Conservation (phyloP, 2,888 invertebrate genomes). For the Achlya flavicornis region DNA sequence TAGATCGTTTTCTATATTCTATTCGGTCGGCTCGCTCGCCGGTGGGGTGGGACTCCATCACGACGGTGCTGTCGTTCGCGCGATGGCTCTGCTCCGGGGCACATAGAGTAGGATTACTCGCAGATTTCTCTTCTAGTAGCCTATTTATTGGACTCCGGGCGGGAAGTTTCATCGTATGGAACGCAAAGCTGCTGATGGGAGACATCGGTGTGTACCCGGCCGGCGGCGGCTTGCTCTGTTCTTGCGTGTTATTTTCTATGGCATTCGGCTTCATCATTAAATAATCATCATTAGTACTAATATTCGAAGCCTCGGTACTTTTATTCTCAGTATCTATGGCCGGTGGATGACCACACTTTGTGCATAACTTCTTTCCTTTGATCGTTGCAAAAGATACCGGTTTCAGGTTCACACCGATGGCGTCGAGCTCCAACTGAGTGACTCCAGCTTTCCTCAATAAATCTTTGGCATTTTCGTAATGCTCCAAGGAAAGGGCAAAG, state of each 20-base stretch:
- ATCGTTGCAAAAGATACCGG: conserved; percentile 48
- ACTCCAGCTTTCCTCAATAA: conserved; percentile 83
- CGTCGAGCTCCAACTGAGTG: conserved; percentile 78
- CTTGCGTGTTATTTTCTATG: conserved; percentile 48
- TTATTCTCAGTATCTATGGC: conserved; percentile 23
- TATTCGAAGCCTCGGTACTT: conserved; percentile 22
- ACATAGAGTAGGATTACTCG: conserved; percentile 87
- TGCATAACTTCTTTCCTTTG: conserved; percentile 71
- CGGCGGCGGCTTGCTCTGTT: conserved; percentile 46
- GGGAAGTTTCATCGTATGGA: conserved; percentile 67
- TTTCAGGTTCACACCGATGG: conserved; percentile 61
- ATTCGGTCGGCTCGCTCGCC: conserved; percentile 38
- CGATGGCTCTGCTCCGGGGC: conserved; percentile 53
- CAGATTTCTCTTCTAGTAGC: conserved; percentile 84
- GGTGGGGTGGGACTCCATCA: conserved; percentile 22
- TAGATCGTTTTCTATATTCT: conserved; percentile 78
- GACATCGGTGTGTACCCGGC: conserved; percentile 90
- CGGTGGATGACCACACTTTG: conserved; percentile 85
- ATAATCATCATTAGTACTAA: conserved; percentile 81
- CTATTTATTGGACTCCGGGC: conserved; percentile 53
- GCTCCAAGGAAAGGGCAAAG: conserved; percentile 90
- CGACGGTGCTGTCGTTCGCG: conserved; percentile 8
- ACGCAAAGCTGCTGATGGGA: conserved; percentile 82
- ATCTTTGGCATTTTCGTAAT: conserved; percentile 92
- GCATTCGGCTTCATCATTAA: conserved; percentile 87